Evolutionary conservation across 2,797 vertebrate species (phyloP), one percentile per base, ranked within the genome.

Genomic region (Poeciliopsis paucimaculata): DNA sequence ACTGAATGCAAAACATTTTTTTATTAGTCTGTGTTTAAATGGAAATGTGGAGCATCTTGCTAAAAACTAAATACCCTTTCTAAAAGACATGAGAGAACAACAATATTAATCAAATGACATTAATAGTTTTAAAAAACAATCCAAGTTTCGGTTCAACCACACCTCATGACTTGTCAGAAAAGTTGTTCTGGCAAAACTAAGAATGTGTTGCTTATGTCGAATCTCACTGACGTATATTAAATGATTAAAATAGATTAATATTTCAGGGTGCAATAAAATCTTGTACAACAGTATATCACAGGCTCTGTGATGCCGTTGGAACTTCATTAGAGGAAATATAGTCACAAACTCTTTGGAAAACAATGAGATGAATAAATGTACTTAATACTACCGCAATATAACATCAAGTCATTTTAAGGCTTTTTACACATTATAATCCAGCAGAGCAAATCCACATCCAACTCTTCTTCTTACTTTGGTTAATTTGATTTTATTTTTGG

Each of bases 181-280:
- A 26, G 51, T 5, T 78, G 73, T 79, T 68, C 72, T 45, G 45
- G 71, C 31, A 39, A 45, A 68, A 74, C 72, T 76, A 36, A 81
- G 16, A 28, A 46, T 5, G 45, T 72, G 60, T n/a, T 49, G 45
- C 39, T 77, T 68, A 76, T 49, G 41, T 62, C 43, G 31, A 53
- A 71, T 85, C 73, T 78, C 70, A 83, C 70, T 82, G 70, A 66
- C 75, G 72, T 18, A 10, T 10, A 10, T 39, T 23, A 20, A 64
- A 62, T 34, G 13, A 34, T 64, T 36, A 39, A 36, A 66, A 66
- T 11, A 20, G 9, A 11, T 66, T 11, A 23, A 39, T 66, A 11
- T 66, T 23, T 39, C 13, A 16, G 45, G 45, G n/a, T 60, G 55
- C 10, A 12, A 60, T 28, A n/a, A 55, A 28, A 60, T 28, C 55